A percentile compares a stretch with the other conserved stretches of the same genome.
Conservation (phyloP, 2,888 invertebrate species). For the Drosophila hamatofila region DNA sequence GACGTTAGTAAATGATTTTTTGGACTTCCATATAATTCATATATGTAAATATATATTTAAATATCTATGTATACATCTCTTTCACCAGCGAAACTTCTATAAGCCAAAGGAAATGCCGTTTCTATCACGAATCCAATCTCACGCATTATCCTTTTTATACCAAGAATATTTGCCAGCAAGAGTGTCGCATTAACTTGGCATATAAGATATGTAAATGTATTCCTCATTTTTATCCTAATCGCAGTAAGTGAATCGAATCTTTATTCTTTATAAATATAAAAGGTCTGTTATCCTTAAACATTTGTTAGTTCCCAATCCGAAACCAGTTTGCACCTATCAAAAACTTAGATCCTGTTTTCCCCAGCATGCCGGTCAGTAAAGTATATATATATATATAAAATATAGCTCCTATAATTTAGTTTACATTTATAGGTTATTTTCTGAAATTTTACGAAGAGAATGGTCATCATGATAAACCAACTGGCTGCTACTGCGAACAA, state of each 20-base stretch:
- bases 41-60: not conserved
- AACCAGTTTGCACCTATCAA: constrained; percentile 81
- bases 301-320: constrained; percentile 71
- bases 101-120: constrained; percentile 83
- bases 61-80: no score
- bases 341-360: constrained; percentile 78
- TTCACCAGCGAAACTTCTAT: constrained; percentile 74
- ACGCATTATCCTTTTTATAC: constrained; percentile 84
- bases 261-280: not conserved
- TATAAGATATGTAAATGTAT: constrained; percentile 83
- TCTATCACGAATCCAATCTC: constrained; percentile 83
- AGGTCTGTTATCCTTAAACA: not conserved
- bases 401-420: not conserved
- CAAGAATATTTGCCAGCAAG: constrained; percentile 82
- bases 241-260: constrained; percentile 58
- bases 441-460: constrained; percentile 58
- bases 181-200: constrained; percentile 84
- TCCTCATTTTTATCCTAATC: constrained; percentile 85
- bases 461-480: constrained; percentile 27
- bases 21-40: no score
- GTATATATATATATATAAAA: not conserved
- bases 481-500: constrained; percentile 79
- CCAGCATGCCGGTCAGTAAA: constrained; percentile 63
- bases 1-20: constrained; percentile 50
- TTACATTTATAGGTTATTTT: constrained; percentile 46